Evolutionary conservation across 1,140 invertebrate species (phyloP), one percentile per base, ranked within the genome.

Genomic region (Ceratina australensis): DNA sequence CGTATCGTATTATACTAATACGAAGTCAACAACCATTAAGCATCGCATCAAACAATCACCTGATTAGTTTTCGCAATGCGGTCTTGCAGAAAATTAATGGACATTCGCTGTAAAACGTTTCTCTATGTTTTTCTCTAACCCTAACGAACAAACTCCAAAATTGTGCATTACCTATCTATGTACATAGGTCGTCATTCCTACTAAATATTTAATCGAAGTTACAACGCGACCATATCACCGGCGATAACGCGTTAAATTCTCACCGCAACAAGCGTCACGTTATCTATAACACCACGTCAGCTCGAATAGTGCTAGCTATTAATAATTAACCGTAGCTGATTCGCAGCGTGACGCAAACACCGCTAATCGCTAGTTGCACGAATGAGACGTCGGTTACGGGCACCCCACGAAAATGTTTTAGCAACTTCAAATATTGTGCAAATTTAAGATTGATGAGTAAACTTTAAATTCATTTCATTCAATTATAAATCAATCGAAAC

Each of bases 251-350:
- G 52, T 54, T 54, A 18, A 54, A 54, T 54, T n/a, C 52, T 16
- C 52, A n/a, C 15, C 13, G 16, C 15, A 18, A 13, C 50, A 57
- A 66, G 26, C 26, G 1, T 18, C 33, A 13, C 50, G 61, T 66
- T 66, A 74, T 66, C 72, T 49, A 18, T 18, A 49, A 20, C 15
- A 28, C 3, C 20, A 2, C 61, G 28, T 65, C 33, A 24, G 13
- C 50, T 22, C 61, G 49, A 42, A 49, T 20, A n/a, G 52, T n/a
- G n/a, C 7, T 33, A 13, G 49, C 47, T 54, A 73, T 73, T 73
- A 64, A 64, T 73, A 73, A 73, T 64, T 22, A 12, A 15, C n/a
- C 28, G 50, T 54, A 59, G 60, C 60, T 63, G 71, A 73, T 64
- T 64, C 60, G 33, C 60, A 5, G 10, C 2, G 60, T 64, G 60